Percentiles rank a stretch among this genome's conserved stretches.
Conservation (phyloP, 2,888 invertebrate genomes). For the Prenolepis imparis region DNA sequence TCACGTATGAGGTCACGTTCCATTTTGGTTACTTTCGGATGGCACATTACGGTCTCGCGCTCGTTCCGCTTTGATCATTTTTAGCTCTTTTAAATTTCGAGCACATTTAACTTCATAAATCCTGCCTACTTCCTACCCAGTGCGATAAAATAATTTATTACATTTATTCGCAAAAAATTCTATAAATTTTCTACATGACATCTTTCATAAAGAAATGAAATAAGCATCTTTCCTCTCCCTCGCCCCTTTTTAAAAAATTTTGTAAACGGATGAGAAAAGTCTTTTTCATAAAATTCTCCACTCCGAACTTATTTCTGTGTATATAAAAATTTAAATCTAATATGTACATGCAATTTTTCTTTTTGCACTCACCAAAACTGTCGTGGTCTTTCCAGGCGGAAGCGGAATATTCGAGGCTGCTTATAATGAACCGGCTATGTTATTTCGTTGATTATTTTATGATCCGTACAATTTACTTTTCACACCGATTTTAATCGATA, state of each 20-base stretch:
- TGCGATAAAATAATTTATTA: conserved; percentile 23
- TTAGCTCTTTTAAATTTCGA: conserved; percentile 30
- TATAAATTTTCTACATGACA: conserved; percentile 18
- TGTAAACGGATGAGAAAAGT: neutral
- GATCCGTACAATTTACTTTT: neutral
- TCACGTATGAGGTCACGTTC: conserved; percentile 44
- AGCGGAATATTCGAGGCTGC: neutral
- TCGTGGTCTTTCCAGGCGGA: neutral
- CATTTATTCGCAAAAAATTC: neutral
- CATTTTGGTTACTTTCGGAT: conserved; percentile 43
- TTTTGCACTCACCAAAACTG: conserved; percentile 36
- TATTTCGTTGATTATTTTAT: neutral
- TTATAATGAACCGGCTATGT: neutral
- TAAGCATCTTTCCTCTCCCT: neutral
- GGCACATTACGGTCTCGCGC: conserved; percentile 11
- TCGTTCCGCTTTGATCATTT: conserved; percentile 35
- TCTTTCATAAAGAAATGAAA: neutral
- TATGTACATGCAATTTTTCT: conserved; percentile 16
- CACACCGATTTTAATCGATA: neutral
- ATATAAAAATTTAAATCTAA: conserved; percentile 6
- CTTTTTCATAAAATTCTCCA: neutral
- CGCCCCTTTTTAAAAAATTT: neutral
- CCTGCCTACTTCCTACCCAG: neutral
- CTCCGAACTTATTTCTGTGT: neutral
- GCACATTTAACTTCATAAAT: conserved; percentile 34